Evolutionary conservation across 2,888 invertebrate species (phyloP).

Genomic region (Ormia ochracea): DNA sequence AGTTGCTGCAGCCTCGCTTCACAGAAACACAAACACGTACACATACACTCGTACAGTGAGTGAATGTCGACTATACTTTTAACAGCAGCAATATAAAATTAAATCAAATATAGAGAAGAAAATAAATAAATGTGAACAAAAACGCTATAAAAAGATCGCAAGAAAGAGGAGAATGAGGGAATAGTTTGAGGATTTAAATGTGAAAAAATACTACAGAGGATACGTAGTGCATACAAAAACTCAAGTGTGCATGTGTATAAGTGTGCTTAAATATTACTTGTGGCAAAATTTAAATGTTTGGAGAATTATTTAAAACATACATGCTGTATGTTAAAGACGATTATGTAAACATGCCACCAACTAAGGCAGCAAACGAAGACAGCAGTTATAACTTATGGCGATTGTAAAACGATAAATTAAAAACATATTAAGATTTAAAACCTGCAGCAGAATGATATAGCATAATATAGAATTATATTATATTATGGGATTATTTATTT

Average conservation of each 20-base stretch:
- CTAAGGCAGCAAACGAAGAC: neutral
- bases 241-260: neutral
- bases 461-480: too few relatives aligned
- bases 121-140: conserved; percentile 53
- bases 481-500: too few relatives aligned
- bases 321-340: neutral
- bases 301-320: conserved; percentile 49
- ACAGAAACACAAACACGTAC: neutral
- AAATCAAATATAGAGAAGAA: conserved; percentile 54
- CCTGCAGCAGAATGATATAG: too few relatives aligned
- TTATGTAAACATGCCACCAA: conserved; percentile 23
- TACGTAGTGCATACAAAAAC: conserved; percentile 13
- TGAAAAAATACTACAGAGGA: conserved; percentile 48
- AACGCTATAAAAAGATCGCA: neutral
- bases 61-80: neutral
- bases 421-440: too few relatives aligned
- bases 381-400: too few relatives aligned
- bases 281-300: conserved; percentile 60
- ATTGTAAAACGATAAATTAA: too few relatives aligned
- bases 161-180: neutral
- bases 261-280: conserved; percentile 44
- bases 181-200: conserved; percentile 36
- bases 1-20: conserved; percentile 55
- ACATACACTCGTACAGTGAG: neutral
- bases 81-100: conserved; percentile 54